phyloP scores from a whole-genome alignment of 2,888 invertebrate species.

The Cacoxenus indagator region DNA sequence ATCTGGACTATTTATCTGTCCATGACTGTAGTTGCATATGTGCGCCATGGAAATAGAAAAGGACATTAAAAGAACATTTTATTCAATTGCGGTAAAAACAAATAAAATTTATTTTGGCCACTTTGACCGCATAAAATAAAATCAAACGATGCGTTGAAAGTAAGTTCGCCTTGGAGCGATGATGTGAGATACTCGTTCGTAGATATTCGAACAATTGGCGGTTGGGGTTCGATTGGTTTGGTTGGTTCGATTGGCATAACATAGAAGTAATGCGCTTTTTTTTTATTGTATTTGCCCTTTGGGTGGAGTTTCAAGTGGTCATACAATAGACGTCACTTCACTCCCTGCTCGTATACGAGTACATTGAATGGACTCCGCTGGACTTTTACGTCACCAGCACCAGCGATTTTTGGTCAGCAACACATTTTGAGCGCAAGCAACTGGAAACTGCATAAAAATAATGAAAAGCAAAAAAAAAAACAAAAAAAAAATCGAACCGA shows the following conservation, averaged over 20 bases:
- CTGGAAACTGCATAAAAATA: slow-evolving; percentile 66
- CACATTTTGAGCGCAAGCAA: slow-evolving; percentile 66
- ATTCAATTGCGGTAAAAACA: slow-evolving; percentile 67
- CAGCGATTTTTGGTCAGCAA: slow-evolving; percentile 54
- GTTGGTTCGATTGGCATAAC: background rate
- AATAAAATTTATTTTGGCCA: slow-evolving; percentile 64
- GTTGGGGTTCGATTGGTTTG: background rate
- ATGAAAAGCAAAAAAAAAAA: slow-evolving; percentile 37
- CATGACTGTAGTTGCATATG: background rate
- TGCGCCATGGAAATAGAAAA: slow-evolving; percentile 11
- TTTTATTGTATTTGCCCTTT: slow-evolving; percentile 21
- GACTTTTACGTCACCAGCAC: slow-evolving; percentile 58
- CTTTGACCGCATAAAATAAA: slow-evolving; percentile 63
- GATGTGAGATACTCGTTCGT: slow-evolving; percentile 3
- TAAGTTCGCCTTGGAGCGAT: slow-evolving; percentile 43
- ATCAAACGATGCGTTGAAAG: slow-evolving; percentile 62
- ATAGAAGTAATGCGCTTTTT: slow-evolving; percentile 8
- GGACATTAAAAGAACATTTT: slow-evolving; percentile 62
- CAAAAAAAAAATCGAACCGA: slow-evolving; percentile 23
- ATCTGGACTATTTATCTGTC: no score
- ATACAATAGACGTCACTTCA: background rate
- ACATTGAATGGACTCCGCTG: slow-evolving; percentile 8
- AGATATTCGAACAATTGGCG: background rate
- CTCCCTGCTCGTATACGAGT: background rate
- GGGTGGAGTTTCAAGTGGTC: slow-evolving; percentile 13